Base-by-base conservation (phyloP, 2,113 vertebrate species). In the Lamprotornis superbus region DNA sequence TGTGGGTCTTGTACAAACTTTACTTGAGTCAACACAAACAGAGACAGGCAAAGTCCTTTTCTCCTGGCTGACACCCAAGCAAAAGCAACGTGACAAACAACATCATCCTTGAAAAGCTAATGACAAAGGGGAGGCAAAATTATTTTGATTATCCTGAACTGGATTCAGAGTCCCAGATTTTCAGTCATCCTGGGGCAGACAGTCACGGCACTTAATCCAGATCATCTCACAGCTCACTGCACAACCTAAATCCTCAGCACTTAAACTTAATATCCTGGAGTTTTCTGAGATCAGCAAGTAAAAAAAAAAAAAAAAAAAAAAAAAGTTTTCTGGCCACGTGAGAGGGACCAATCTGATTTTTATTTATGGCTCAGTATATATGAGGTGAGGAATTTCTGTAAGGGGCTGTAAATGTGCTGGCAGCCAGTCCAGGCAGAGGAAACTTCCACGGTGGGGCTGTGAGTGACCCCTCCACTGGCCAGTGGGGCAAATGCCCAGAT, bases 241-340 rank as follows among this genome's bases (percentile, higher is more conserved):
- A 61, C 73, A 92, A 47, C 46, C n/a, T 87, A 91, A 94, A 95
- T 94, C 93, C 89, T 95, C 83, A 84, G 77, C 87, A 64, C 77
- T 94, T 95, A 78, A 94, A 92, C 77, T 69, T 68, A 83, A 84
- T 53, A 65, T 94, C 76, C 83, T 74, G 42, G 42, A 1, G 3
- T 73, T 89, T 87, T 59, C 83, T 68, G 76, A 86, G 64, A 89
- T 87, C 93, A 87, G 10, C 13, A 80, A 81, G 76, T 61, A 4
- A 68, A 84, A 89, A 79, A 61, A 46, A 46, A 46, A 46, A 46
- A 46, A 52, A 7, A 70, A 84, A 93, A 76, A n/a, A 57, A 25
- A 25, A 28, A 27, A 2, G 6, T 69, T 92, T 89, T 63, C 89
- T 87, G 71, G 37, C 63, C 64, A 83, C 30, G 10, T 69, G 80